Evolutionary conservation across 2,888 invertebrate genomes (phyloP).

Genomic region (Calameuta idolon): DNA sequence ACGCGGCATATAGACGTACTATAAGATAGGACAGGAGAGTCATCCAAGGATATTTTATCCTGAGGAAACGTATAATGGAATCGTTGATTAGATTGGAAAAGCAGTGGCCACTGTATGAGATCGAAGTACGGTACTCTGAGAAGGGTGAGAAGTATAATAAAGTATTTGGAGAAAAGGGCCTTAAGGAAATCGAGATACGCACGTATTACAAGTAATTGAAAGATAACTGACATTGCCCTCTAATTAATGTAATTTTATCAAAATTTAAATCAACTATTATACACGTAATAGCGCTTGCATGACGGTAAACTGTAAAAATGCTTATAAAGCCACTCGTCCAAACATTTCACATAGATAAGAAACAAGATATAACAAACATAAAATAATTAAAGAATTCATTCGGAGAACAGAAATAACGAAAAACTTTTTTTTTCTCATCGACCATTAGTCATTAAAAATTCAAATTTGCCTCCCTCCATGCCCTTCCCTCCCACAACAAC

Average conservation of each 20-base stretch:
- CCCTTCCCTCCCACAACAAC: constrained; percentile 4
- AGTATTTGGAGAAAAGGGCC: background rate
- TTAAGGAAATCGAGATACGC: background rate
- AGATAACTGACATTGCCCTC: constrained; percentile 11
- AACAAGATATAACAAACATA: constrained; percentile 10
- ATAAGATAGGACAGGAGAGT: background rate
- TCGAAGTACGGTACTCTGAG: background rate
- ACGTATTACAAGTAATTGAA: constrained; percentile 10
- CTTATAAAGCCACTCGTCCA: constrained; percentile 24
- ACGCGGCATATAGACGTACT: background rate
- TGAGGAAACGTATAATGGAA: background rate
- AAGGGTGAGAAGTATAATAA: background rate
- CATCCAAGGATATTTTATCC: background rate
- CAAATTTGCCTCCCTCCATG: background rate
- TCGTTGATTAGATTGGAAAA: background rate
- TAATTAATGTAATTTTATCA: constrained; percentile 11
- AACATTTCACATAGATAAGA: constrained; percentile 25
- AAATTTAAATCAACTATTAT: constrained; percentile 6
- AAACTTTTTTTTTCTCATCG: background rate
- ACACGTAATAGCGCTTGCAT: background rate
- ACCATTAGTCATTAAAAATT: background rate
- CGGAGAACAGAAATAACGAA: background rate
- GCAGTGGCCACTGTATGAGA: background rate
- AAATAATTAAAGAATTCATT: constrained; percentile 27
- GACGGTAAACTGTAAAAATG: background rate